Conservation (phyloP, 2,113 vertebrate species). For the Equus przewalskii region DNA sequence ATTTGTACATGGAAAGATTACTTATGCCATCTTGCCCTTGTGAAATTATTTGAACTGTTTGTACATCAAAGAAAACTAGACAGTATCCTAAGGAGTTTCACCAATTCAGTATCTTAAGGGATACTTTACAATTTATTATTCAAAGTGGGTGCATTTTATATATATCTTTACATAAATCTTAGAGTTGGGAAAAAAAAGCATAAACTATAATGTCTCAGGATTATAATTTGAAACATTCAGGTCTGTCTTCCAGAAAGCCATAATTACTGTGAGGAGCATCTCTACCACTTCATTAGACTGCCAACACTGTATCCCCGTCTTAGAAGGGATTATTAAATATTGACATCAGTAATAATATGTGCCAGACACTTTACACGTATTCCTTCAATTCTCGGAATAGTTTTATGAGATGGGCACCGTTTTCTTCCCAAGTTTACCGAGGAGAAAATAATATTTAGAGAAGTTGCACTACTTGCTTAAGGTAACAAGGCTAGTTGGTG, state of each 20-base stretch:
- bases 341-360: neutral
- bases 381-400: neutral
- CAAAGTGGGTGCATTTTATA: neutral
- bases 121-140: constrained; percentile 21
- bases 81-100: neutral
- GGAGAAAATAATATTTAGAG: neutral
- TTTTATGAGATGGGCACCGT: neutral
- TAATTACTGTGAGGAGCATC: neutral
- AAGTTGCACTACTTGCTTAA: neutral
- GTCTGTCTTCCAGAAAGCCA: neutral
- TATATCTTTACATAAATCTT: neutral
- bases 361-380: neutral
- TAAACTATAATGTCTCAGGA: neutral
- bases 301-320: neutral
- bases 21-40: neutral
- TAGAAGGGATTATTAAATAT: neutral
- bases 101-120: neutral
- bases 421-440: neutral
- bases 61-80: neutral
- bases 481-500: neutral
- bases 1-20: neutral
- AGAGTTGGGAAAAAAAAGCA: neutral
- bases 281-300: neutral
- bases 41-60: constrained; percentile 9
- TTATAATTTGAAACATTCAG: constrained; percentile 31